Conservation (phyloP, 2,797 vertebrate species). For the Anguilla pacifica region DNA sequence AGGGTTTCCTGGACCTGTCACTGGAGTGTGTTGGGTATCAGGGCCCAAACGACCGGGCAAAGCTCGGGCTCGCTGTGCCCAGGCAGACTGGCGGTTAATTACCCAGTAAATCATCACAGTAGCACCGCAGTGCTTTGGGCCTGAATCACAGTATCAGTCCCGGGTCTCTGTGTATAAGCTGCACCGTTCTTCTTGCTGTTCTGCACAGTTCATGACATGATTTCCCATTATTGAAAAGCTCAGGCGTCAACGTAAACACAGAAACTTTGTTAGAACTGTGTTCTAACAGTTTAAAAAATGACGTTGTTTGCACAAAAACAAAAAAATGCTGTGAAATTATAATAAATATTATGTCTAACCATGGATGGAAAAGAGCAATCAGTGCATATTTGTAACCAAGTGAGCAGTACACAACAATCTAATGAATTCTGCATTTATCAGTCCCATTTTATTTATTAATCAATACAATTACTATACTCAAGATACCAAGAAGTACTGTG, state of each 20-base stretch:
- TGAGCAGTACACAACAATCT: not conserved
- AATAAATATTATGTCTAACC: not conserved
- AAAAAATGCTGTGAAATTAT: not conserved
- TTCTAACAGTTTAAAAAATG: not conserved
- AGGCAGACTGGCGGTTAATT: not conserved
- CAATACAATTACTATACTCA: not conserved
- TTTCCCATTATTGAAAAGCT: not conserved
- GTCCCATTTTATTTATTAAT: not conserved
- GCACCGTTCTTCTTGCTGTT: not conserved
- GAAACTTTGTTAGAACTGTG: not conserved
- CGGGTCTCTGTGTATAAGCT: not conserved
- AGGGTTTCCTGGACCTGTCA: constrained; percentile 3
- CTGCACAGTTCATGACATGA: not conserved
- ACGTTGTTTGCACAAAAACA: not conserved
- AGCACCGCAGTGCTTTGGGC: not conserved
- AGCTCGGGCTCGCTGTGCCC: not conserved
- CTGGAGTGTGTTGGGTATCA: not conserved
- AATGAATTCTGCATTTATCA: not conserved
- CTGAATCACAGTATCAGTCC: not conserved
- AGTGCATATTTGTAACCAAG: not conserved
- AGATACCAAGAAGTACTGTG: not conserved
- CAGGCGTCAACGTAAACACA: not conserved
- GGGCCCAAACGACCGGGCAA: not conserved
- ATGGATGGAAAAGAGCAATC: not conserved
- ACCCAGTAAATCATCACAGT: not conserved